phyloP scores from a whole-genome alignment of 2,888 invertebrate genomes.

The Ochropleura plecta region DNA sequence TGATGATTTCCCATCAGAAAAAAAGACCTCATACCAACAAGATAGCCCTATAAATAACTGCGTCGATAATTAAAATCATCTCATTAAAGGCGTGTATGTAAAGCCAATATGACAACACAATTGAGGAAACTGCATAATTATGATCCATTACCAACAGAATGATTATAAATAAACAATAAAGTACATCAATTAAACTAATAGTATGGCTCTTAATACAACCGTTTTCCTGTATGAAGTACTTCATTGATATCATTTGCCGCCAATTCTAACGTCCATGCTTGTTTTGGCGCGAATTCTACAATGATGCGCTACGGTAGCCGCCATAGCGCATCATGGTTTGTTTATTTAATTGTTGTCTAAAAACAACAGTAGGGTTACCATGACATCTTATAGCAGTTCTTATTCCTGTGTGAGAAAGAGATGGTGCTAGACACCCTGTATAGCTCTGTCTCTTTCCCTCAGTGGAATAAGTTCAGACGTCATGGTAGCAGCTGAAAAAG shows the following conservation, averaged over 20 bases:
- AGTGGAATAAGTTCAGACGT: too few relatives aligned
- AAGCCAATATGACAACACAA: neutral
- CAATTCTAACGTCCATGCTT: constrained; percentile 16
- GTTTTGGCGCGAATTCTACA: constrained; percentile 14
- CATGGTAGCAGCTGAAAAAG: too few relatives aligned
- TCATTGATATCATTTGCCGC: constrained; percentile 46
- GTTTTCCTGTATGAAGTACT: constrained; percentile 46
- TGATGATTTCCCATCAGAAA: too few relatives aligned
- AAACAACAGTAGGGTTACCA: too few relatives aligned
- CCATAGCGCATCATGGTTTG: too few relatives aligned
- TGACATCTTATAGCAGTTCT: too few relatives aligned
- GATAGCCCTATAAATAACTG: neutral
- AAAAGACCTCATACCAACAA: too few relatives aligned
- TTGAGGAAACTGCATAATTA: constrained; percentile 27
- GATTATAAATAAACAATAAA: constrained; percentile 31
- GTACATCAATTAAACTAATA: constrained; percentile 16
- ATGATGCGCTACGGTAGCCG: too few relatives aligned
- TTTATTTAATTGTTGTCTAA: too few relatives aligned
- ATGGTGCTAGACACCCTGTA: too few relatives aligned
- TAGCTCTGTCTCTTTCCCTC: too few relatives aligned
- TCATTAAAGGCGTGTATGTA: neutral
- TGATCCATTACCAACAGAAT: neutral
- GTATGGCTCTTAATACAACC: neutral
- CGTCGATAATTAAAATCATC: neutral
- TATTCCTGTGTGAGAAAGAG: too few relatives aligned